A percentile compares a stretch with the other conserved stretches of the same genome.
Evolutionary conservation across 2,888 invertebrate genomes (phyloP).

Genomic region (Eustalomyia histrio): DNA sequence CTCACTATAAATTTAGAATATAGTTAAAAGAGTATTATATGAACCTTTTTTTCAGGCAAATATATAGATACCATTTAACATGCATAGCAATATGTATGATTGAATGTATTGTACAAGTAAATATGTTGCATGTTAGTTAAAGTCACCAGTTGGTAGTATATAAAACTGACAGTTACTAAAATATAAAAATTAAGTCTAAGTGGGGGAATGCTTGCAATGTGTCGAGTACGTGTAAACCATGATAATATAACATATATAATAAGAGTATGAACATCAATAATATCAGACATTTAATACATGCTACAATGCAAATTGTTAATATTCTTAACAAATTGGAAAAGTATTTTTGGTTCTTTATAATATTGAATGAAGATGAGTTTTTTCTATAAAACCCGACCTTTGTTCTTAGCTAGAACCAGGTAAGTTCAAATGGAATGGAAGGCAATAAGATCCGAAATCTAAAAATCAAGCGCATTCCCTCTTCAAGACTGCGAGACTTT

Average conservation of each 20-base stretch:
- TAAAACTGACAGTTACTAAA: slow-evolving; percentile 41
- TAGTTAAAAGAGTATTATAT: not conserved
- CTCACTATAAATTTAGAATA: not conserved
- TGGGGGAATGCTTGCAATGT: not conserved
- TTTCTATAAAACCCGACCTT: too few species aligned
- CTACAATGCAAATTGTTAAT: not conserved
- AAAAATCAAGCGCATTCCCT: too few species aligned
- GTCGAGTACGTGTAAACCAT: not conserved
- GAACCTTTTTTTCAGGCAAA: not conserved
- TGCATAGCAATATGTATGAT: not conserved
- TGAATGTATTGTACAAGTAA: slow-evolving; percentile 24
- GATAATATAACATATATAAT: not conserved
- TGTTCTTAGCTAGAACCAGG: too few species aligned
- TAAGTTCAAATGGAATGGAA: too few species aligned
- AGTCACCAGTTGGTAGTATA: slow-evolving; percentile 34
- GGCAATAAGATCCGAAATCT: too few species aligned
- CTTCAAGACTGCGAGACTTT: too few species aligned
- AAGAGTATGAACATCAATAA: not conserved
- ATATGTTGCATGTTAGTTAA: slow-evolving; percentile 20
- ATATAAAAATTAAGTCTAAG: slow-evolving; percentile 13
- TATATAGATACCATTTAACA: not conserved
- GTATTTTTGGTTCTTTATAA: too few species aligned
- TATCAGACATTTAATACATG: not conserved
- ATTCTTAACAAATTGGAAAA: too few species aligned
- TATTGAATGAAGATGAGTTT: too few species aligned